phyloP scores from a whole-genome alignment of 2,797 vertebrate species.

The Enteromius anoplus region DNA sequence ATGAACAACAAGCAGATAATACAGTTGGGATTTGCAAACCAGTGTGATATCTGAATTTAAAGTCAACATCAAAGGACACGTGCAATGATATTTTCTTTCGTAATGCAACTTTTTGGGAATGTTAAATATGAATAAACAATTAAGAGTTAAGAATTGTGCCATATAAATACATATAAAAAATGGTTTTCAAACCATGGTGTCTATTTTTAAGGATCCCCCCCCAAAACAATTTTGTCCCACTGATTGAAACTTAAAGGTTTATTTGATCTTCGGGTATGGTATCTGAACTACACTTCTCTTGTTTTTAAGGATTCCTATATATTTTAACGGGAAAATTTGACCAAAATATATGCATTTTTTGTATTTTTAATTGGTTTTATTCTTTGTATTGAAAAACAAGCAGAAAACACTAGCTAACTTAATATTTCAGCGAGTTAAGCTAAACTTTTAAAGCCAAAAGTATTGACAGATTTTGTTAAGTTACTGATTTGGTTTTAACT shows the following conservation, averaged over 20 bases:
- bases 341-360: background rate
- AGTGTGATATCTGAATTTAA: background rate
- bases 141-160: background rate
- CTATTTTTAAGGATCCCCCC: background rate
- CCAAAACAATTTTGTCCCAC: background rate
- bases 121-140: background rate
- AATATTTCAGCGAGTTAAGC: background rate
- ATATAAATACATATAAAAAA: background rate
- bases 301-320: no score
- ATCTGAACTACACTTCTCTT: no score
- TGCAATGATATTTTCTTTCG: background rate
- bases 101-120: background rate
- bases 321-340: no score
- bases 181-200: background rate
- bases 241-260: background rate
- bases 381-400: background rate
- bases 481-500: background rate
- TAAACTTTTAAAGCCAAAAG: background rate
- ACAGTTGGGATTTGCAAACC: background rate
- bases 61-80: background rate
- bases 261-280: background rate
- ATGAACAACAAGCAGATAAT: constrained; percentile 10
- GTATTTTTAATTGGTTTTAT: background rate
- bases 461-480: background rate
- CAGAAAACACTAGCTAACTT: background rate